Percentiles rank a stretch among this genome's conserved stretches.
phyloP scores from a whole-genome alignment of 2,797 vertebrate species.

The Anisognathus igniventris region DNA sequence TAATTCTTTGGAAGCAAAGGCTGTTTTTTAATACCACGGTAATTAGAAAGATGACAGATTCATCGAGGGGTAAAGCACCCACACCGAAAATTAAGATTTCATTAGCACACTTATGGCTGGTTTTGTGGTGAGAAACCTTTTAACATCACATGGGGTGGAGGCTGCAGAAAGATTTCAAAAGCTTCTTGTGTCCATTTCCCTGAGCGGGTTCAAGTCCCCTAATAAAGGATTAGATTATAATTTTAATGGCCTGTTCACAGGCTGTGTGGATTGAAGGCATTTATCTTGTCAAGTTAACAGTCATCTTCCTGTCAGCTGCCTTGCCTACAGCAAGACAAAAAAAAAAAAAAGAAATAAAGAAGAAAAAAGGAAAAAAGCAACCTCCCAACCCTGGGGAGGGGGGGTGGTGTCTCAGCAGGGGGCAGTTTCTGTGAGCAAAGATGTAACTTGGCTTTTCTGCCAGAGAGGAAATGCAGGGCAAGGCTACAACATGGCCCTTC shows the following conservation, averaged over 20 bases:
- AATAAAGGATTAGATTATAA: conserved; percentile 41
- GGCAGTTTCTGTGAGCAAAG: not conserved
- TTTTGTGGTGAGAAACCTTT: not conserved
- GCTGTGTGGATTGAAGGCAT: not conserved
- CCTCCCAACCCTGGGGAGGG: not conserved
- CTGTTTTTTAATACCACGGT: not conserved
- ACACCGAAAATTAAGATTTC: not conserved
- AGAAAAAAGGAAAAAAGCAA: not conserved
- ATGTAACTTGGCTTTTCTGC: not conserved
- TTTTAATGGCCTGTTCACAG: conserved; percentile 15
- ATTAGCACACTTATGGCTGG: not conserved
- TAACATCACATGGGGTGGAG: not conserved
- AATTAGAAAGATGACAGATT: not conserved
- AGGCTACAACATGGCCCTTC: not conserved
- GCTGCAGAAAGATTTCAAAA: conserved; percentile 2
- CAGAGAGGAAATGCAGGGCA: not conserved
- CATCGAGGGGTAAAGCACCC: not conserved
- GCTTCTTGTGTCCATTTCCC: conserved; percentile 3
- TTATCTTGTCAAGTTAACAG: conserved; percentile 35
- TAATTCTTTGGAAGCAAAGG: not conserved
- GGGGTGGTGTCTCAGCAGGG: not conserved
- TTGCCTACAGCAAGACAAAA: not conserved
- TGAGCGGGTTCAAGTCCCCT: not conserved
- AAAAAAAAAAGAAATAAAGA: not conserved
- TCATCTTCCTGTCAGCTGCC: conserved; percentile 51